Evolutionary conservation across 2,797 vertebrate genomes (phyloP).

Genomic region (Pitangus sulphuratus): DNA sequence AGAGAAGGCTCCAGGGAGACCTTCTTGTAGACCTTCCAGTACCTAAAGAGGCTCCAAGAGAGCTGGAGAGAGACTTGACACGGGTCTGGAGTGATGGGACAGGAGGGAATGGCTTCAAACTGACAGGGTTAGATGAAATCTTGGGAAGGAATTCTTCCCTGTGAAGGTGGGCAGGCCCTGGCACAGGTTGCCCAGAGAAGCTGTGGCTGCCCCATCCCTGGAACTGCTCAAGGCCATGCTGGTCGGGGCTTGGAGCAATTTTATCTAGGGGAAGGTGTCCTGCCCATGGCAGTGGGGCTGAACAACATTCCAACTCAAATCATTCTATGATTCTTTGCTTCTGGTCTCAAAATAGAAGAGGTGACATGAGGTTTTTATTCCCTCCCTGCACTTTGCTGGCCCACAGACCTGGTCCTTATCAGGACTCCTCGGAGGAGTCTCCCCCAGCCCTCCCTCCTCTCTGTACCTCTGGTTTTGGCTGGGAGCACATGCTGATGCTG

Average conservation of each 20-base stretch:
- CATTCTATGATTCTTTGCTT: not conserved
- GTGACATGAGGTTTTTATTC: not conserved
- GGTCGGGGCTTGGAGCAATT: not conserved
- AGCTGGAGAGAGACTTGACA: not conserved
- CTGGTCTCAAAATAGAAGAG: not conserved
- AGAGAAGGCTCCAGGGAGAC: accelerated
- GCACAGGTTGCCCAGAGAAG: not conserved
- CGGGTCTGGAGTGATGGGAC: not conserved
- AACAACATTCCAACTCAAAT: not conserved
- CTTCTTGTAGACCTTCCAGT: not conserved
- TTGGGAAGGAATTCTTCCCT: not conserved
- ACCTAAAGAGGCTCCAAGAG: not conserved
- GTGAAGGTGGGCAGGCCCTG: not conserved
- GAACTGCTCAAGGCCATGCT: not conserved
- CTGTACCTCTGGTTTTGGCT: accelerated
- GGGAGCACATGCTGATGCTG: not conserved
- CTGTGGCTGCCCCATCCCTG: not conserved
- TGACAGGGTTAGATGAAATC: not conserved
- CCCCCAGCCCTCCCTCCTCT: too few relatives aligned
- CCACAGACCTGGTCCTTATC: not conserved
- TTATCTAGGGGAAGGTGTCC: not conserved
- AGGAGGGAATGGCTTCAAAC: not conserved
- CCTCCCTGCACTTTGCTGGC: not conserved
- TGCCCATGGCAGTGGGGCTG: not conserved
- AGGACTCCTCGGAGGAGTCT: too few relatives aligned